Base-by-base conservation (phyloP, 2,113 vertebrate genomes). In the Chaetorhynchus papuensis region DNA sequence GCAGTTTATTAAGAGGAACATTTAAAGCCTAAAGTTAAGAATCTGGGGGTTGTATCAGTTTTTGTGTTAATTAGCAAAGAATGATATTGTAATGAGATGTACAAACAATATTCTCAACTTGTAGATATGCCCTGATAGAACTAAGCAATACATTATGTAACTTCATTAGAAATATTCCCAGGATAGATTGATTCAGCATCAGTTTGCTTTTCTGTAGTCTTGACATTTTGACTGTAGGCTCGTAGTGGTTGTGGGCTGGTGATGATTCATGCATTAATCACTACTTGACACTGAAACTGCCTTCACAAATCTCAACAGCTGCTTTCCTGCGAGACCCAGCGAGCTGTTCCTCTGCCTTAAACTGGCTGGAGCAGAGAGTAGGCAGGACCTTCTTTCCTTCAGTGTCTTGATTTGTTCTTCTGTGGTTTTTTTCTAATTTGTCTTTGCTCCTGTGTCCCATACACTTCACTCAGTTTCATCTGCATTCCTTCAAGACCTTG, bases 201-300 rank as follows among this genome's bases (percentile, higher is more conserved):
- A 66, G 71, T 81, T 96, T 96, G 45, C 75, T 88, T 82, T 93
- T 86, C 83, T 94, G 30, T 83, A 31, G 79, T 91, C 78, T 42
- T 94, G 93, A 70, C 83, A 71, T 92, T 96, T 74, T 94, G 85
- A 57, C 92, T 94, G 90, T 41, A 64, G 71, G 49, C 80, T 89
- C 54, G 54, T 82, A 37, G 68, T 96, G 20, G 91, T 94, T 92
- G 79, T 83, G 60, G 71, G 90, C 71, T 94, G 82, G 35, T 52
- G 75, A 37, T 96, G 93, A 93, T 91, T 93, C 93, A 95, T 28
- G 45, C 42, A 11, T 91, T 91, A 91, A 96, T 93, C 78, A 80
- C 87, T 59, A 14, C 74, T 87, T 0, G 0, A 53, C n/a, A 20
- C 84, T 82, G 53, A 33, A 93, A 53, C 47, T 93, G 93, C 37